phyloP scores from a whole-genome alignment of 2,888 invertebrate species.

The Metallyticus violacea region DNA sequence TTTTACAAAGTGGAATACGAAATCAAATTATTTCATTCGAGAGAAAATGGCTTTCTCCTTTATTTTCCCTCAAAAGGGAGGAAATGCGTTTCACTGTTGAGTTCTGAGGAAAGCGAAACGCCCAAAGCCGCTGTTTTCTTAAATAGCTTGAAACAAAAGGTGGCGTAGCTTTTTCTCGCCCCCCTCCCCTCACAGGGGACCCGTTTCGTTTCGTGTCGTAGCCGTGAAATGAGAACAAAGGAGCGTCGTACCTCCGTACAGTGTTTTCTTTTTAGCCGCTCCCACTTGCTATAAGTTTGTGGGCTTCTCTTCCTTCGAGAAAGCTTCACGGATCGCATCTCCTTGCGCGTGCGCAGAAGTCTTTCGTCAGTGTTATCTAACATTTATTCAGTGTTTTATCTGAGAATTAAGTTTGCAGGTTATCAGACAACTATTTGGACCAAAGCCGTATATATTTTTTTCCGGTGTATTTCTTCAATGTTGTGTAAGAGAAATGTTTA shows the following conservation, averaged over 20 bases:
- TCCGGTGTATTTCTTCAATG: no score
- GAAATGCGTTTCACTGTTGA: neutral
- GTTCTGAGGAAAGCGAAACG: neutral
- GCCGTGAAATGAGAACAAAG: constrained; percentile 13
- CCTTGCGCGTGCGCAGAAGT: neutral
- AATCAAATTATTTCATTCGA: neutral
- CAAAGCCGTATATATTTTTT: no score
- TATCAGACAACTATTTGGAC: neutral
- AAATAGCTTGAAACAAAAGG: neutral
- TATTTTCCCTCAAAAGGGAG: neutral
- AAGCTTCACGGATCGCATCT: neutral
- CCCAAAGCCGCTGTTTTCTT: neutral
- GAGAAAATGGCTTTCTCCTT: neutral
- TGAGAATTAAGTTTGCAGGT: neutral
- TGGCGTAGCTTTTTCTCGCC: neutral
- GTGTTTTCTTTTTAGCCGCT: neutral
- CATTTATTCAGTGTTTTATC: neutral
- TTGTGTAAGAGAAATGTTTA: no score
- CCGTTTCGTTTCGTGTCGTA: neutral
- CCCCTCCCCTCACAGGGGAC: neutral
- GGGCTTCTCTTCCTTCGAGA: neutral
- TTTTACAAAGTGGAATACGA: neutral
- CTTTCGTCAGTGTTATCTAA: no score
- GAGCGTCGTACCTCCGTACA: neutral
- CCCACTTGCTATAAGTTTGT: neutral